Evolutionary conservation across 2,113 vertebrate genomes (phyloP), one percentile per base, ranked within the genome.

Genomic region (Cyprinodon brontotheroides): DNA sequence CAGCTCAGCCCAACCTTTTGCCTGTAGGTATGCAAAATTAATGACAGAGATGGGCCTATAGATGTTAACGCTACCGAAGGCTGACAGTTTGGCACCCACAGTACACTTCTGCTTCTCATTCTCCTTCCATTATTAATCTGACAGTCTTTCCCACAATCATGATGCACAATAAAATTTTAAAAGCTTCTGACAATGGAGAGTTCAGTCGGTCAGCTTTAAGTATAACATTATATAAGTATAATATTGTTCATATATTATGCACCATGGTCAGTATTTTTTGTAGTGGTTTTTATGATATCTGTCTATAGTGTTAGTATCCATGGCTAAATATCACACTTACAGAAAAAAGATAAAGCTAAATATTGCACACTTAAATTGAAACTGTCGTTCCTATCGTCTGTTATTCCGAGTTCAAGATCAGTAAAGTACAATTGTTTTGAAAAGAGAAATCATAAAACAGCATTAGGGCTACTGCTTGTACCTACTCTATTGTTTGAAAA

Each of bases 401-500:
- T 43, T 72, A 80, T 47, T 60, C 39, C 65, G 65, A 83, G 48
- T 74, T 66, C 20, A 60, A 64, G 17, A 68, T 60, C 72, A 47
- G 45, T 37, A 3, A 39, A 71, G 62, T 66, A 71, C 47, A 70
- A 76, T 76, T 65, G 70, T 36, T 73, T 69, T 22, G 68, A 37
- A 48, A 66, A 12, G 45, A 65, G 62, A 61, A 77, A 81, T 37
- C 66, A 75, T 50, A 63, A 12, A 68, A 53, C 68, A 78, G 68
- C 57, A 2, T n/a, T 50, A 61, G 59, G 29, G 29, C 29, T 29
- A 29, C 62, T 66, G 37, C 43, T 70, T 41, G 40, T 66, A 71
- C 29, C 48, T 77, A 66, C 68, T 65, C 57, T 79, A 78, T 74
- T n/a, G 53, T 74, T 79, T 68, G 69, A 68, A 68, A 13, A 41